Conservation (phyloP, 2,797 vertebrate genomes). For the Zenarchopterus dispar region DNA sequence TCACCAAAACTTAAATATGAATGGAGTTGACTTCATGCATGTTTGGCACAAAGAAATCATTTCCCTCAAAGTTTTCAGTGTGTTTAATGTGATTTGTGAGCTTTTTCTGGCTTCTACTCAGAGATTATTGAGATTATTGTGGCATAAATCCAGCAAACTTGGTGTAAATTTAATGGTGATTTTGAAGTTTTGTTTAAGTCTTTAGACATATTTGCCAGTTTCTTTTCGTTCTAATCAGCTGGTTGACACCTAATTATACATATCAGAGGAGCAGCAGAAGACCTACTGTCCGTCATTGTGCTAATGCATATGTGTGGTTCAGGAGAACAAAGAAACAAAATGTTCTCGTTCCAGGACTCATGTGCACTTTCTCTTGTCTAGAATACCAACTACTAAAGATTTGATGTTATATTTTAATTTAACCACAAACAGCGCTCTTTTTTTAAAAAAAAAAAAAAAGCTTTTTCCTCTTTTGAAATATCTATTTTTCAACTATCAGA, state of each 20-base stretch:
- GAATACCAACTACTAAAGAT: too few species aligned
- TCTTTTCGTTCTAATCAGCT: not conserved
- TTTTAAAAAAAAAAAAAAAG: too few species aligned
- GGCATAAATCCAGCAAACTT: not conserved
- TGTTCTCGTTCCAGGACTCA: too few species aligned
- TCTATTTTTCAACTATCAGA: not conserved
- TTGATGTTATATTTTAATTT: too few species aligned
- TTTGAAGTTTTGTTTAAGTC: not conserved
- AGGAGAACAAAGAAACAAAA: too few species aligned
- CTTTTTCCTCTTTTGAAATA: not conserved
- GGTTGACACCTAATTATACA: constrained; percentile 17
- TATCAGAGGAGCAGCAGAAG: not conserved
- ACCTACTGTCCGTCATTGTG: not conserved
- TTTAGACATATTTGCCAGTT: not conserved
- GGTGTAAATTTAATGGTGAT: not conserved
- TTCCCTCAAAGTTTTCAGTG: not conserved
- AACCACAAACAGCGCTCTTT: too few species aligned
- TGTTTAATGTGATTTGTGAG: constrained; percentile 1
- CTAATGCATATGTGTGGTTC: too few species aligned
- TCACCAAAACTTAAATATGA: not conserved
- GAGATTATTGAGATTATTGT: constrained; percentile 5
- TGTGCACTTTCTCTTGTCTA: too few species aligned
- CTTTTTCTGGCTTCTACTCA: not conserved
- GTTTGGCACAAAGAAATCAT: not conserved
- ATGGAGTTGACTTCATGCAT: not conserved